Base-by-base conservation (phyloP, 2,113 vertebrate genomes). In the Marcusenius ussheri region DNA sequence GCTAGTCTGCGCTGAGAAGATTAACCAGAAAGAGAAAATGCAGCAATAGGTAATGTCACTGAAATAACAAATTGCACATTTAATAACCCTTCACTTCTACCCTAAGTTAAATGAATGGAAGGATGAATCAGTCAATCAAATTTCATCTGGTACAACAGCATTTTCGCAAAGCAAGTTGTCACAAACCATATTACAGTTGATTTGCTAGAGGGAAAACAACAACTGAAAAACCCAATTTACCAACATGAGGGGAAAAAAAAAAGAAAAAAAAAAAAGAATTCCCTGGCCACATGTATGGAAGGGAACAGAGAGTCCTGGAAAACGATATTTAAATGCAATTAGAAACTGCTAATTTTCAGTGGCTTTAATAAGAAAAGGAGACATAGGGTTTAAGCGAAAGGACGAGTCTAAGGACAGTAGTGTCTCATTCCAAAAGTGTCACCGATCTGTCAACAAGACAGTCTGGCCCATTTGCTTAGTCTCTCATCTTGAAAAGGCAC, bases 71-170 rank as follows among this genome's bases (percentile, higher is more conserved):
- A 83, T 83, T 83, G 42, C 31, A 24, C 42, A 24, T 83, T 39
- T 42, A 83, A 83, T 83, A 45, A 83, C 39, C 42, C 35, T 83
- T 83, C 42, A 45, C 77, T 42, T 83, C 35, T 83, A 83, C 35
- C 77, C 77, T 45, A 83, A 83, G 77, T 83, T 83, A 83, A 45
- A 83, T 45, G 42, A 83, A 83, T 83, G 77, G 42, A 45, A 5
- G 17, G 77, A 42, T 83, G 77, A 83, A 83, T 83, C 77, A 83
- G 42, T 83, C 77, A 83, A 45, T 83, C 77, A 83, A 83, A 83
- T 83, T 83, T 42, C 31, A 83, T 83, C n/a, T 83, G 24, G 42
- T 45, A 83, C 27, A 45, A 83, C 5, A 19, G 77, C 31, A 45
- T 83, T 83, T 83, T 83, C 8, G 77, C 39, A 83, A 42, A 70